A percentile compares a stretch with the other conserved stretches of the same genome.
Evolutionary conservation across 2,797 vertebrate species (phyloP).

Genomic region (Peromyscus aztecus): DNA sequence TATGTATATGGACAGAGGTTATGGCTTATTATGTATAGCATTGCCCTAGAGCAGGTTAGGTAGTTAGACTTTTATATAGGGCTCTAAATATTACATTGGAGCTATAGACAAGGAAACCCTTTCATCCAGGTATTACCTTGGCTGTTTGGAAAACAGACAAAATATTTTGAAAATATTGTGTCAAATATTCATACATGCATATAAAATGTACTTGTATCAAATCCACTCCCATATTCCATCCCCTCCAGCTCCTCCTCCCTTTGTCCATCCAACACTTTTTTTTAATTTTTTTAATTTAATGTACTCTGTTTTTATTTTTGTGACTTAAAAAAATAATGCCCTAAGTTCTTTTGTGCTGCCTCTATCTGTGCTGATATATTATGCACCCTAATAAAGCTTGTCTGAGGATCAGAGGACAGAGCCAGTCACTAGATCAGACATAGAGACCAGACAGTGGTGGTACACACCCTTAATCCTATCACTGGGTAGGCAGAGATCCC

Average conservation of each 20-base stretch:
- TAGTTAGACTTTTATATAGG: background rate
- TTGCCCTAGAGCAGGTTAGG: background rate
- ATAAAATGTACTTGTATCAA: background rate
- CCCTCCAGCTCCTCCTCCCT: too few species aligned
- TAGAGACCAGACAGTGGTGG: too few species aligned
- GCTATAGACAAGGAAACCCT: background rate
- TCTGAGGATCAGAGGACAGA: too few species aligned
- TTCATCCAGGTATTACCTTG: background rate
- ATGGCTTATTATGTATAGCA: background rate
- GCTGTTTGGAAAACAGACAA: background rate
- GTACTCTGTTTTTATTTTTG: background rate
- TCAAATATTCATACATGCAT: background rate
- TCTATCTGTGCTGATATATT: background rate
- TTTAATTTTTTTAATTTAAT: background rate
- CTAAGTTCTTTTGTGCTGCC: background rate
- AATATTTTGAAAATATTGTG: background rate
- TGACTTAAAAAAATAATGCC: background rate
- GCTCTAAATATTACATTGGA: background rate
- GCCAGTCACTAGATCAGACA: too few species aligned
- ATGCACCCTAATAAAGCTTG: too few species aligned
- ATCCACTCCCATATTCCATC: too few species aligned
- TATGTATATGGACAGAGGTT: background rate
- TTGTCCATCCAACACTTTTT: background rate
- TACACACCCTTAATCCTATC: too few species aligned
- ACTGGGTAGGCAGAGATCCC: too few species aligned